Base-by-base conservation (phyloP, 2,888 invertebrate species). In the Nomada goodeniana region DNA sequence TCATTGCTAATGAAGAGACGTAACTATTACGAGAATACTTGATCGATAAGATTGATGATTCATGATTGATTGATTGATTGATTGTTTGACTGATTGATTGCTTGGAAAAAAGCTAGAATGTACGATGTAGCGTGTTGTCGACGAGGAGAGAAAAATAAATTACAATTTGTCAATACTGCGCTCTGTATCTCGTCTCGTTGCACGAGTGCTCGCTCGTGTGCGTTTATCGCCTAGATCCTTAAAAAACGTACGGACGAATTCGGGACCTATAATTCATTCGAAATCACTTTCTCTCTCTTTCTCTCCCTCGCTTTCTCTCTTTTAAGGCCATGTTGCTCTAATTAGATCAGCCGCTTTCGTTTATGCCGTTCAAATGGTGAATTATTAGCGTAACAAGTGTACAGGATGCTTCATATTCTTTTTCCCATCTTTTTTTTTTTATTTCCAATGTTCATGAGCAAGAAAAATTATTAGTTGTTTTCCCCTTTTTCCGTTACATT, bases 121-220 rank as follows among this genome's bases (percentile, higher is more conserved):
- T 87, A 85, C 71, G 78, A 82, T 86, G 81, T 87, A 83, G 89
- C 89, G 87, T 87, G 85, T 89, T 90, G 85, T 88, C n/a, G 64
- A 61, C 53, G 44, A 64, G 64, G 73, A 67, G 89, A 90, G 88
- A 88, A 92, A 93, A 93, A 93, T 93, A 93, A 93, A 93, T 93
- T 92, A 92, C 91, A 92, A 89, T 92, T 92, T 91, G 85, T 92
- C 91, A 93, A 92, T 93, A 93, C 93, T 92, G 92, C 90, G 89
- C 86, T 92, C 91, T 91, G 89, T 92, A 90, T 92, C 88, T 91
- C 88, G 85, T 82, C 81, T 83, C 82, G 84, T 84, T 85, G 85
- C 89, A 88, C 90, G 91, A 90, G 91, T 87, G 80, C 87, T 90
- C 79, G 88, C 89, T 90, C 90, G 89, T 90, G 88, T 86, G 70